Conservation (phyloP, 2,113 vertebrate species). For the Sinosuthora webbiana region DNA sequence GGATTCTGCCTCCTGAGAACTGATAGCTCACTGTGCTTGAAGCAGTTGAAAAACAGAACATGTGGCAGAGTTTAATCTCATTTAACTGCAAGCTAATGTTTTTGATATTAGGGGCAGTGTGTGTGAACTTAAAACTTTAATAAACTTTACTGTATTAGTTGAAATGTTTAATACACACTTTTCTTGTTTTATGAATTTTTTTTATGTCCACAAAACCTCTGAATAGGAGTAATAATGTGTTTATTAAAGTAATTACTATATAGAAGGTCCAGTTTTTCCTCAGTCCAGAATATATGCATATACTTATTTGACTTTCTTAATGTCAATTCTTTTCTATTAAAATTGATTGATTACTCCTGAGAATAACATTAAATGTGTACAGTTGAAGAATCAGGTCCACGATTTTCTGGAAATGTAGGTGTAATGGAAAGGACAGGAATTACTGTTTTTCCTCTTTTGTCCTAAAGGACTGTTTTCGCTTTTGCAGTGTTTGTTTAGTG, state of each 20-base stretch:
- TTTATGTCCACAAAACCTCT: not conserved
- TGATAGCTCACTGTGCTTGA: not conserved
- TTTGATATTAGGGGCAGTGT: not conserved
- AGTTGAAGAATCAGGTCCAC: not conserved
- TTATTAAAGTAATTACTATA: not conserved
- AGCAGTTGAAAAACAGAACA: not conserved
- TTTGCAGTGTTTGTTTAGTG: conserved; percentile 7
- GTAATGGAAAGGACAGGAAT: not conserved
- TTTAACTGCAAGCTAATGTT: not conserved
- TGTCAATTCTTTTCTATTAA: not conserved
- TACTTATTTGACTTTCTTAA: not conserved
- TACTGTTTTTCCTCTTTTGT: not conserved
- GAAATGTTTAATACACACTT: not conserved
- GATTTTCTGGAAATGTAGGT: not conserved
- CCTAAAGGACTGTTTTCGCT: not conserved
- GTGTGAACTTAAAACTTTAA: not conserved
- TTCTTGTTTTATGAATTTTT: not conserved
- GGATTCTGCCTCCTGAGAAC: not conserved
- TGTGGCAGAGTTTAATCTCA: not conserved
- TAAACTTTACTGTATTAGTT: not conserved
- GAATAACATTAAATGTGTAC: not conserved
- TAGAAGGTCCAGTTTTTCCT: not conserved
- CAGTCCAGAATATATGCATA: not conserved
- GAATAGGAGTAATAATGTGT: not conserved
- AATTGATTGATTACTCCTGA: not conserved